Conservation (phyloP, 2,797 vertebrate genomes). For the Pagetopsis macropterus region DNA sequence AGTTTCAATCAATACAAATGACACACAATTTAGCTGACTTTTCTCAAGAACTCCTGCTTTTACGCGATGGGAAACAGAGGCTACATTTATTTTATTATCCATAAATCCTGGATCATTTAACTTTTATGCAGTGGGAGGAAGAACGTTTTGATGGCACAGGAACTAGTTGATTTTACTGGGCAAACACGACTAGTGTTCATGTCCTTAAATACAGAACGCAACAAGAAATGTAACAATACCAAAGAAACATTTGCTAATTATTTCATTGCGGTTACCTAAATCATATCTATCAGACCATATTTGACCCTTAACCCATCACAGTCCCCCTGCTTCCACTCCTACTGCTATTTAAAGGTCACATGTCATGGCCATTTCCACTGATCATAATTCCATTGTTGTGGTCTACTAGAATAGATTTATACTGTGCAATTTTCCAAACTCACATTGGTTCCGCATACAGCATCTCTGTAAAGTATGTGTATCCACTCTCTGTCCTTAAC, state of each 20-base stretch:
- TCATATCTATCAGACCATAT: not conserved
- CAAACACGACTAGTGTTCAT: constrained; percentile 1
- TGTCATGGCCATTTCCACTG: no score
- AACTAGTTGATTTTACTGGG: not conserved
- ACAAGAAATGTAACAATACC: not conserved
- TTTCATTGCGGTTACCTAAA: not conserved
- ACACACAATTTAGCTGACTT: not conserved
- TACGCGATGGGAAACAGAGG: not conserved
- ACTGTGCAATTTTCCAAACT: no score
- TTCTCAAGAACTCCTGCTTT: not conserved
- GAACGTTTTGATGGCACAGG: not conserved
- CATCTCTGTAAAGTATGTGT: no score
- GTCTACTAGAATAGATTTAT: no score
- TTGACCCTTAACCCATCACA: no score
- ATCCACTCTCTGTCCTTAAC: no score
- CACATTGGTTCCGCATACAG: no score
- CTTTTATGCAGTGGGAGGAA: not conserved
- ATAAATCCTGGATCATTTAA: not conserved
- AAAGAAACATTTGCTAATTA: not conserved
- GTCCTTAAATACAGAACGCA: not conserved
- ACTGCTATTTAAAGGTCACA: no score
- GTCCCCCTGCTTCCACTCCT: no score
- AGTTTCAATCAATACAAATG: not conserved
- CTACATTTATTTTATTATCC: not conserved
- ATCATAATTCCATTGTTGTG: no score